Percentiles rank a stretch among this genome's conserved stretches.
Conservation (phyloP, 2,888 invertebrate species). For the Bombylius major region DNA sequence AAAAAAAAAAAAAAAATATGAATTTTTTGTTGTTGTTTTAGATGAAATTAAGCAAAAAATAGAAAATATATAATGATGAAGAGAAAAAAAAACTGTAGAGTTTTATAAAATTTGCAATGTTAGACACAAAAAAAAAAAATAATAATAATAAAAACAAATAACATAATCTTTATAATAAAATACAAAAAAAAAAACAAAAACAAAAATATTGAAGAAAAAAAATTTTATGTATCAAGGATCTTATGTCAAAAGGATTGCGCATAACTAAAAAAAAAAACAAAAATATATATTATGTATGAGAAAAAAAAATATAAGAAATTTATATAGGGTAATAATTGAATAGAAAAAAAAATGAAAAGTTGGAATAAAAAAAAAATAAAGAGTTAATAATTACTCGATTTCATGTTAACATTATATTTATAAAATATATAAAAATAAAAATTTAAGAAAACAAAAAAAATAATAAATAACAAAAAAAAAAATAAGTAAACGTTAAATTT, state of each 20-base stretch:
- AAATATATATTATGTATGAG: conserved; percentile 3
- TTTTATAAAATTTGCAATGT: not conserved
- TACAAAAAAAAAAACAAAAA: too few species aligned
- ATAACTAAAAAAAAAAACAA: conserved; percentile 1
- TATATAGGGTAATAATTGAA: not conserved
- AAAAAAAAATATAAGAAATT: conserved; percentile 1
- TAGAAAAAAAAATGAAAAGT: conserved; percentile 7
- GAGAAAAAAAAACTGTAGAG: not conserved
- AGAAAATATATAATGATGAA: conserved; percentile 6
- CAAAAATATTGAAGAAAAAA: too few species aligned
- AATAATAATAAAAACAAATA: not conserved
- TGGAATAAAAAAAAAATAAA: conserved; percentile 2
- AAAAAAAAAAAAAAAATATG: conserved; percentile 7
- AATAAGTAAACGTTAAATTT: not conserved
- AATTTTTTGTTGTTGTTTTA: conserved; percentile 12
- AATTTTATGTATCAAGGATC: too few species aligned
- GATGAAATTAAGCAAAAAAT: conserved; percentile 8
- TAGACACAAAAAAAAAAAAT: conserved; percentile 1
- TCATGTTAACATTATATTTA: conserved; percentile 36
- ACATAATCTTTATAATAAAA: too few species aligned
- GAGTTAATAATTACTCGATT: conserved; percentile 29
- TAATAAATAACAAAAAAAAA: too few species aligned
- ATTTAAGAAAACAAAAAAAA: too few species aligned
- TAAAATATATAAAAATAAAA: conserved; percentile 13
- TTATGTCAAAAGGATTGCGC: too few species aligned